Conservation (phyloP, 2,113 vertebrate genomes). For the Aegotheles bennettii region DNA sequence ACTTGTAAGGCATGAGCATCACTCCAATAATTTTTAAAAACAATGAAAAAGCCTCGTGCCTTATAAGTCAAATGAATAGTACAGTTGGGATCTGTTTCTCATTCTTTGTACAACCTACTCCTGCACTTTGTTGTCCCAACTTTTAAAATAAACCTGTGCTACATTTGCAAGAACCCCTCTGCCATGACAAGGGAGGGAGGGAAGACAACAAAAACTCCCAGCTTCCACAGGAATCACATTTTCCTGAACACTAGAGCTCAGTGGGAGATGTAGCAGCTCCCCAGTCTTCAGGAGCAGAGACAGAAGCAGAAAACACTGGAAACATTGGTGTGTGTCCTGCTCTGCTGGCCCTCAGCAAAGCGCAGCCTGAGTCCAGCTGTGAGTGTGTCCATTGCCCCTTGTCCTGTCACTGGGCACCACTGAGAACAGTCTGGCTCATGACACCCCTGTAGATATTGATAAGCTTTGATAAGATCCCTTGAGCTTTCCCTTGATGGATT, state of each 20-base stretch:
- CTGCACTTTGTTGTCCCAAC: neutral
- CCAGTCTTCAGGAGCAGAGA: neutral
- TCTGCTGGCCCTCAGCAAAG: too few relatives aligned
- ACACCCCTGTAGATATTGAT: too few relatives aligned
- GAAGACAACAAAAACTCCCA: neutral
- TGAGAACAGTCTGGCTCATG: too few relatives aligned
- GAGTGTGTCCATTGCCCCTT: too few relatives aligned
- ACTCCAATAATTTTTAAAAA: neutral
- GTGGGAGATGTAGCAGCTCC: neutral
- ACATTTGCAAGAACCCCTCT: neutral
- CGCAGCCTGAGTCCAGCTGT: too few relatives aligned
- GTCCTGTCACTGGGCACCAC: too few relatives aligned
- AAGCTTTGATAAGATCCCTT: too few relatives aligned
- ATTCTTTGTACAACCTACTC: neutral
- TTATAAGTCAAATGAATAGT: neutral
- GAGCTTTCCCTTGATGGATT: neutral
- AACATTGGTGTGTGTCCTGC: neutral
- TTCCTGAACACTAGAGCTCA: neutral
- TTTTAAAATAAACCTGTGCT: neutral
- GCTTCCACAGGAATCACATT: neutral
- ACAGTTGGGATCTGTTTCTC: neutral
- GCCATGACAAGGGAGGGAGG: neutral
- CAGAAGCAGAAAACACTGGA: accelerated
- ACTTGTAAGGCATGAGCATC: neutral
- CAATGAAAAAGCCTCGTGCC: neutral